Evolutionary conservation across 2,113 vertebrate species (phyloP).

Genomic region (Bos javanicus): DNA sequence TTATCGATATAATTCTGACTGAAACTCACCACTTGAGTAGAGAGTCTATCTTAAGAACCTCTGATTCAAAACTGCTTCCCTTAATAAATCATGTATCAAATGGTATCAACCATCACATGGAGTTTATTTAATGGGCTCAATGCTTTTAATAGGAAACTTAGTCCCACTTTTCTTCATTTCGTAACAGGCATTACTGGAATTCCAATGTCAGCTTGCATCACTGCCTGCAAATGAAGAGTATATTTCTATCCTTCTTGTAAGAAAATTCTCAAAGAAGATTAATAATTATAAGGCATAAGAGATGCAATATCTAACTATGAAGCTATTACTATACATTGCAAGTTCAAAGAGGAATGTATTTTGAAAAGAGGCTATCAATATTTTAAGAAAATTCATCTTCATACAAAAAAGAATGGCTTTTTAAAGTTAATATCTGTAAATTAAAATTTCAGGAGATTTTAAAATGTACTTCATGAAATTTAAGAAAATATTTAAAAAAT

Average conservation of each 20-base stretch:
- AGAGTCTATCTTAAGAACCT: background rate
- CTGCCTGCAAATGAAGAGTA: conserved; percentile 10
- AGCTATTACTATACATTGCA: background rate
- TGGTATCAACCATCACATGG: background rate
- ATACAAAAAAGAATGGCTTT: conserved; percentile 14
- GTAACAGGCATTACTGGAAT: background rate
- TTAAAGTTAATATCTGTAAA: conserved; percentile 9
- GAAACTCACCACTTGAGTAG: background rate
- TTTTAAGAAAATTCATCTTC: conserved; percentile 52
- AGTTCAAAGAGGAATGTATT: conserved; percentile 39
- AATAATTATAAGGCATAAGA: conserved; percentile 24
- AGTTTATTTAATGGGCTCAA: background rate
- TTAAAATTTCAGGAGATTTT: conserved; percentile 9
- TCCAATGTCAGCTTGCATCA: background rate
- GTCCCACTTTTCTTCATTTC: background rate
- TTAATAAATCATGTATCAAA: background rate
- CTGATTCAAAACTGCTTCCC: background rate
- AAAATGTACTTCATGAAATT: background rate
- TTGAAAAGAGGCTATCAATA: conserved; percentile 15
- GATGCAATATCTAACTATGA: conserved; percentile 31
- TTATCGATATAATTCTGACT: background rate
- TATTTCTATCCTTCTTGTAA: conserved; percentile 27
- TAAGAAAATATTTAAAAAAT: conserved; percentile 44
- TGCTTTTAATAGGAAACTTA: background rate
- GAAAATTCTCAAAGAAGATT: conserved; percentile 34